Evolutionary conservation across 2,113 vertebrate genomes (phyloP), one percentile per base, ranked within the genome.

Genomic region (Hippolais icterina): DNA sequence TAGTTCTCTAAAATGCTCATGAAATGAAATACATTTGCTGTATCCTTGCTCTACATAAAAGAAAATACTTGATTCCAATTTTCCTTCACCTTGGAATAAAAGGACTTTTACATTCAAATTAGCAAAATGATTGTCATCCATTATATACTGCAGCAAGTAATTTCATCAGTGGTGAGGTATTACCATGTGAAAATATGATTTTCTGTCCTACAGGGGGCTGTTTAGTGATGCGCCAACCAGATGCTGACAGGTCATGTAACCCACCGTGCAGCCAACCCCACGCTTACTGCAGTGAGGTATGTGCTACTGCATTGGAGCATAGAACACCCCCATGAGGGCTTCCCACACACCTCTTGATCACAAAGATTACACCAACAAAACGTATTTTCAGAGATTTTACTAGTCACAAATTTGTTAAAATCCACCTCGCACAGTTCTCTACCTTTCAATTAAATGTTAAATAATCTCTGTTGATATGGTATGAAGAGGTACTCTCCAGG

Each of bases 231-330:
- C 98, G 93, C 92, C 98, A 99, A 65, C 98, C 98, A 53, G 98
- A 98, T 72, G 98, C 98, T 93, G 99, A 99, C 96, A 98, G 98
- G 97, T 98, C 98, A 87, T 99, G 99, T 97, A 98, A 98, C 69
- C 99, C 99, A 22, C 98, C 98, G 15, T 99, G 99, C 95, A 98
- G 98, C 89, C 98, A 98, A 85, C 98, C 98, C 57, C 98, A 99
- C 70, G 98, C 99, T 25, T 98, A 98, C 96, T 99, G 99, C 96
- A 98, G 98, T 15, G 98, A 99, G 99, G 99, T 99, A 98, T 95
- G 98, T 97, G 70, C 49, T 65, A 74, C 79, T 89, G 92, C 94
- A 86, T 90, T 49, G 83, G 90, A 83, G 84, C 70, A 31, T 59
- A 54, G 28, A 78, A 28, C 72, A 68, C 15, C 44, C 60, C 79